phyloP scores from a whole-genome alignment of 2,113 vertebrate species.

The Leiothrix lutea region DNA sequence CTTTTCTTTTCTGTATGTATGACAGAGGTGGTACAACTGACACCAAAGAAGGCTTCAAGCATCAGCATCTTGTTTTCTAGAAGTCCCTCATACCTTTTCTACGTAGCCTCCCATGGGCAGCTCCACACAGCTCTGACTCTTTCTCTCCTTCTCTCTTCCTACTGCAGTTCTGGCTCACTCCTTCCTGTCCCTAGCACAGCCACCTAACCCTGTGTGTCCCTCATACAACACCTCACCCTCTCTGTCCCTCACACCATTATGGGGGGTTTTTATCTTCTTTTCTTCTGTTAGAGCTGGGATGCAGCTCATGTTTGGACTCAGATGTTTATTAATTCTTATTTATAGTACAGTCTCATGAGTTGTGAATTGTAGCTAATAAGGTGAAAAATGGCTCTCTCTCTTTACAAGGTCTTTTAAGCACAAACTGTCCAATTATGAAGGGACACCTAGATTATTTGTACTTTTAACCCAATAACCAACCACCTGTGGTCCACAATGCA shows the following conservation, averaged over 20 bases:
- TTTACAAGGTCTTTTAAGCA: too few relatives aligned
- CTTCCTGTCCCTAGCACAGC: background rate
- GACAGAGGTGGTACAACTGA: background rate
- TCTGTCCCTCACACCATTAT: background rate
- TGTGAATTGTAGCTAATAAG: too few relatives aligned
- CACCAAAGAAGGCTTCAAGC: background rate
- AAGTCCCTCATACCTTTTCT: background rate
- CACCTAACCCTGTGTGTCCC: background rate
- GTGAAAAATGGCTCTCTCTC: too few relatives aligned
- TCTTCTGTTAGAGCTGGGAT: too few relatives aligned
- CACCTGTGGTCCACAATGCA: too few relatives aligned
- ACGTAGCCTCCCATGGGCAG: background rate
- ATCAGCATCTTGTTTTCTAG: background rate
- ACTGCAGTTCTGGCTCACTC: background rate
- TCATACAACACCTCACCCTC: background rate
- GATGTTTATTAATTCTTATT: too few relatives aligned
- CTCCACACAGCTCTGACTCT: background rate
- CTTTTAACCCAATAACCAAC: too few relatives aligned
- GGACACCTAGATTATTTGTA: too few relatives aligned
- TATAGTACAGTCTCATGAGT: too few relatives aligned
- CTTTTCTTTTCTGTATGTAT: background rate
- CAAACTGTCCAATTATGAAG: too few relatives aligned
- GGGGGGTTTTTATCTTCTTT: too few relatives aligned
- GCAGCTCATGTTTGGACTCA: too few relatives aligned
- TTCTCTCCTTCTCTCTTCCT: background rate